Conservation (phyloP, 2,888 invertebrate genomes). For the Zhengitettix transpicula region DNA sequence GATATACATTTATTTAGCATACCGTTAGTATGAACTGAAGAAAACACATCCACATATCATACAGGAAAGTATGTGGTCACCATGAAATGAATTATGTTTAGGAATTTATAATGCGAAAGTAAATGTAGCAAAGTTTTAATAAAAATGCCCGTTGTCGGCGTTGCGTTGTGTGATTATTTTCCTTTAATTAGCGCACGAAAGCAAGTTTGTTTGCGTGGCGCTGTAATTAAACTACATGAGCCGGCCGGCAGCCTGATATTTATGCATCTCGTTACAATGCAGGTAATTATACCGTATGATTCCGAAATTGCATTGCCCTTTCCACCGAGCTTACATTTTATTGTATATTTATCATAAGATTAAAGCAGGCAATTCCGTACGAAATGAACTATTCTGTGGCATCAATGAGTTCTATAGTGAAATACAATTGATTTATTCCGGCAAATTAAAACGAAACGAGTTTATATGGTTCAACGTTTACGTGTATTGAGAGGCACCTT, state of each 20-base stretch:
- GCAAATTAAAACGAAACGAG: not conserved
- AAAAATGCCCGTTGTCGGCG: not conserved
- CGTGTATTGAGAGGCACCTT: too few species aligned
- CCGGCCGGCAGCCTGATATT: not conserved
- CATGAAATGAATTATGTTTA: too few species aligned
- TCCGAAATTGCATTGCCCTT: not conserved
- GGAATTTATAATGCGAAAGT: too few species aligned
- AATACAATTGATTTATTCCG: not conserved
- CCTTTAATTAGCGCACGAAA: not conserved
- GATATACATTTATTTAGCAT: too few species aligned
- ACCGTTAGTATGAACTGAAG: too few species aligned
- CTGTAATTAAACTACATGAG: not conserved
- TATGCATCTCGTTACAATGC: not conserved
- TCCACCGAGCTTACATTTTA: not conserved
- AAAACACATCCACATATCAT: too few species aligned
- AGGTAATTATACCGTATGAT: not conserved
- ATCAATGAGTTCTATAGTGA: not conserved
- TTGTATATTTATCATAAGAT: not conserved
- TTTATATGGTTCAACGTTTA: not conserved
- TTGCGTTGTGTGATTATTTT: not conserved
- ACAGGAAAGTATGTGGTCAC: too few species aligned
- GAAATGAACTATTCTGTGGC: not conserved
- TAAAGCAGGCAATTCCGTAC: not conserved
- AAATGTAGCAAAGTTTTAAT: too few species aligned
- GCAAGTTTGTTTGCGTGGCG: not conserved